A percentile compares a stretch with the other conserved stretches of the same genome.
phyloP scores from a whole-genome alignment of 1,140 invertebrate species.

The Ceratoteleas bidentatus region DNA sequence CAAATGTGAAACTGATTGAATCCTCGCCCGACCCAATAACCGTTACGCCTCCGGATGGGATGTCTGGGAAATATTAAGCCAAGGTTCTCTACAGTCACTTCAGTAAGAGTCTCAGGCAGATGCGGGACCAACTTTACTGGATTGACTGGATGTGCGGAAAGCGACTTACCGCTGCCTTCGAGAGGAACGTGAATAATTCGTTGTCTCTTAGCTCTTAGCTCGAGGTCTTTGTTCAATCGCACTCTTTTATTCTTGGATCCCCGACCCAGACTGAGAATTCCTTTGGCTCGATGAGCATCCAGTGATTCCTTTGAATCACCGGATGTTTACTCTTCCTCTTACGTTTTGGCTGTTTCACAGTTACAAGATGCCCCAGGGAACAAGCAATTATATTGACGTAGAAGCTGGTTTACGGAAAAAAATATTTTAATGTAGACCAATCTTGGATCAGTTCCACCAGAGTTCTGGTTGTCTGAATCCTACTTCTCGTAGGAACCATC shows the following conservation, averaged over 20 bases:
- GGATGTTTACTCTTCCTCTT: slow-evolving; percentile 29
- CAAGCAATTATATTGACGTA: background rate
- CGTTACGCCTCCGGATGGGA: slow-evolving; percentile 57
- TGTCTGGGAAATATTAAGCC: slow-evolving; percentile 66
- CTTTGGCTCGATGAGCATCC: slow-evolving; percentile 31
- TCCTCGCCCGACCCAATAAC: slow-evolving; percentile 58
- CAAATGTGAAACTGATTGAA: background rate
- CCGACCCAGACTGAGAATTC: background rate
- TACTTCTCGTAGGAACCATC: too few relatives aligned
- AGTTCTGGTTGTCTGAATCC: too few relatives aligned
- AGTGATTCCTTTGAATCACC: too few relatives aligned
- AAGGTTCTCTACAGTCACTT: slow-evolving; percentile 68
- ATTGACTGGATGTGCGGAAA: slow-evolving; percentile 73
- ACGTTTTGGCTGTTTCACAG: slow-evolving; percentile 10
- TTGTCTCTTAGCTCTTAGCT: slow-evolving; percentile 57
- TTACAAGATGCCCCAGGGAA: background rate
- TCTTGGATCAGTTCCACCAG: too few relatives aligned
- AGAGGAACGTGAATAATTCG: slow-evolving; percentile 63
- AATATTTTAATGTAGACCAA: too few relatives aligned
- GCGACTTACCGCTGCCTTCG: slow-evolving; percentile 75
- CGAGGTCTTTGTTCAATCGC: slow-evolving; percentile 42
- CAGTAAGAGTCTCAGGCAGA: slow-evolving; percentile 72
- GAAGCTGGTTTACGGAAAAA: too few relatives aligned
- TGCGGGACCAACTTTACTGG: slow-evolving; percentile 71
- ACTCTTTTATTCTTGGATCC: slow-evolving; percentile 6